Conservation (phyloP, 2,113 vertebrate species). For the Rynchops niger region DNA sequence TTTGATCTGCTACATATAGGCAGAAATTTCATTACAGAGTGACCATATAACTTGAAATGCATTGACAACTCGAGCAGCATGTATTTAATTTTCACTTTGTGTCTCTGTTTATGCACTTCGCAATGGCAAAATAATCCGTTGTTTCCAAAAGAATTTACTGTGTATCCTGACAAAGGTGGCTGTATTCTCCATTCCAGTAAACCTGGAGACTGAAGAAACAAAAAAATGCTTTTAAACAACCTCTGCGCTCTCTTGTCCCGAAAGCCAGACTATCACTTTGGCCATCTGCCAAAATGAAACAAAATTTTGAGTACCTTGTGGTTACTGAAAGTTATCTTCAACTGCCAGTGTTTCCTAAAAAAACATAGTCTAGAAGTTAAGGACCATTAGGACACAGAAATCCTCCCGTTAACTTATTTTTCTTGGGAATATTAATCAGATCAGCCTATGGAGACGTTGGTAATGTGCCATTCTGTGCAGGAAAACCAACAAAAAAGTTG, state of each 20-base stretch:
- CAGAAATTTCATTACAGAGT: background rate
- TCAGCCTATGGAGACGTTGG: background rate
- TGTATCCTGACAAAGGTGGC: background rate
- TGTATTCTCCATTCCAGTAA: background rate
- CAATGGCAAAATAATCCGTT: conserved; percentile 23
- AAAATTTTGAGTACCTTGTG: background rate
- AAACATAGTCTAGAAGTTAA: background rate
- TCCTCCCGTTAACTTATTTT: background rate
- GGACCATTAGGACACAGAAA: background rate
- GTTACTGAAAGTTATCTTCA: background rate
- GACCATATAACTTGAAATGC: background rate
- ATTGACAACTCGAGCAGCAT: background rate
- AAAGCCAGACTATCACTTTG: background rate
- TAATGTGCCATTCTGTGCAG: background rate
- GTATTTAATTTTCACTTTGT: conserved; percentile 43
- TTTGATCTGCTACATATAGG: background rate
- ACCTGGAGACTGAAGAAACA: background rate
- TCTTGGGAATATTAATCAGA: background rate
- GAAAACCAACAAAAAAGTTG: background rate
- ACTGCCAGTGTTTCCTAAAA: background rate
- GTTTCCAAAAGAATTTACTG: conserved; percentile 54
- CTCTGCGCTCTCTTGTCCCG: background rate
- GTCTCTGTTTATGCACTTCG: conserved; percentile 11
- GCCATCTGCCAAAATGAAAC: background rate
- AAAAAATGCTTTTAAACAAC: background rate